Base-by-base conservation (phyloP, 2,113 vertebrate genomes). In the Nothocercus julius region DNA sequence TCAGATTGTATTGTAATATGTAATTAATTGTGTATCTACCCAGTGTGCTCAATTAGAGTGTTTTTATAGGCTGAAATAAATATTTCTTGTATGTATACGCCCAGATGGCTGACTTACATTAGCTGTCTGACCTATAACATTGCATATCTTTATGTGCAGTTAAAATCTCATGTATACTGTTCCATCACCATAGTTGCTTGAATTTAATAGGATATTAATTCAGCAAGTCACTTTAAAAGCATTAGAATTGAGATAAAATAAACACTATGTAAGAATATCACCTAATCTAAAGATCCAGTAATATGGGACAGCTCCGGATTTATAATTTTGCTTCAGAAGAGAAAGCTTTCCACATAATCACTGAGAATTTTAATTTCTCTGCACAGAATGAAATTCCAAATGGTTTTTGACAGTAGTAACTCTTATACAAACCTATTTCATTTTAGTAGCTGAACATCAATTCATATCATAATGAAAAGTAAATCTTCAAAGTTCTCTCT, bases 281-380 rank as follows among this genome's bases (percentile, higher is more conserved):
- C 84, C 61, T 79, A 90, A 93, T 77, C 44, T 87, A 81, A 87
- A 90, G 44, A 94, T 86, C 38, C 51, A 54, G 36, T 89, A 88
- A 53, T 76, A 94, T 87, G 61, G 70, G 81, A 94, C 69, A 92
- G 25, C 36, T 61, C 44, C 59, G 58, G 66, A 49, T 86, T 91
- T 95, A 92, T 92, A 93, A 86, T 78, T 89, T 87, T 83, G 54
- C 72, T 92, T 93, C 90, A 93, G 87, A 93, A 93, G 68, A 68
- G 44, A 47, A 86, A 97, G 27, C 77, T 68, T 96, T 97, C 64
- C 66, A 88, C 59, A 53, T 70, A 97, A 94, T 96, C 92, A 89
- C 91, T 95, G 68, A 85, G 95, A 92, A 96, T 93, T 97, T 93
- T 95, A 96, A 97, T 97, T 97, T 96, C 94, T 89, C 84, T 95